Evolutionary conservation across 2,888 invertebrate genomes (phyloP).

Genomic region (Napeogenes inachia): DNA sequence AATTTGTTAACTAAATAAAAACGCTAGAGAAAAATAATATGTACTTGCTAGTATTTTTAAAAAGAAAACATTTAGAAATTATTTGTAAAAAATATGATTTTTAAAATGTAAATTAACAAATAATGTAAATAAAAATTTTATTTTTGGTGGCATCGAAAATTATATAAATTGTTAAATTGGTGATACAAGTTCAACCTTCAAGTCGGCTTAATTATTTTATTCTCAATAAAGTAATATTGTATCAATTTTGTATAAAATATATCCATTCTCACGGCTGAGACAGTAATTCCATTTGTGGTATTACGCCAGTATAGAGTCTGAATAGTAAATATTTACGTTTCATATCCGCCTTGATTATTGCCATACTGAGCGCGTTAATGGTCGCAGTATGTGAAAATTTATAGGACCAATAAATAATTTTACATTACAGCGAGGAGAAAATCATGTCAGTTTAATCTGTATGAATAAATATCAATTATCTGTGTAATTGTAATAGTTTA

Average conservation of each 20-base stretch:
- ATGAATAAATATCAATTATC: constrained; percentile 1
- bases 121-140: no score
- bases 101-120: no score
- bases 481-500: neutral
- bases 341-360: constrained; percentile 16
- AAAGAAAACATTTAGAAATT: no score
- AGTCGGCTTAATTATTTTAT: neutral
- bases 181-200: no score
- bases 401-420: constrained; percentile 10
- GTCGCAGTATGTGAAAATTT: constrained; percentile 17
- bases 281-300: neutral
- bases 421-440: neutral
- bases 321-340: constrained; percentile 12
- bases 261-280: neutral
- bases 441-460: neutral
- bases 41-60: no score
- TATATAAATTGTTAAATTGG: no score
- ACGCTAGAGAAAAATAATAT: no score
- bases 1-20: neutral
- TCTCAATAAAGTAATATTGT: neutral
- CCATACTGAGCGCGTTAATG: constrained; percentile 14
- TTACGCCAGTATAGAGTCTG: neutral
- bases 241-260: neutral
- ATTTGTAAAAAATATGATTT: no score
- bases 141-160: no score